phyloP scores from a whole-genome alignment of 2,113 vertebrate species.

The Danionella cerebrum region DNA sequence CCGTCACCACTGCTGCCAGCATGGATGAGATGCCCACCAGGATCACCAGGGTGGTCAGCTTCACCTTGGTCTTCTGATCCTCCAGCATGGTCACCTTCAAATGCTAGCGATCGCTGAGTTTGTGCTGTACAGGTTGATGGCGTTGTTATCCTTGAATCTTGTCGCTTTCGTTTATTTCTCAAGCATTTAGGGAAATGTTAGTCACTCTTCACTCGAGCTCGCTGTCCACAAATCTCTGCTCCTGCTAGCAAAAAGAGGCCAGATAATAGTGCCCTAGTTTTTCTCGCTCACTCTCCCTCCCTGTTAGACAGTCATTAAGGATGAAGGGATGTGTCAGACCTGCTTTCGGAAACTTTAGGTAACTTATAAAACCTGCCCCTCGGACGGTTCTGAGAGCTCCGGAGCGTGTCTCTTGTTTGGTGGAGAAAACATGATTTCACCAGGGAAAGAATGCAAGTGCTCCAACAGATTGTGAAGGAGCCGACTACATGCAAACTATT shows the following conservation, averaged over 20 bases:
- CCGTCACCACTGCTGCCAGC: slow-evolving; percentile 78
- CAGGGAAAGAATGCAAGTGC: no score
- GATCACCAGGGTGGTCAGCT: slow-evolving; percentile 75
- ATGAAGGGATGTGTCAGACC: slow-evolving; percentile 42
- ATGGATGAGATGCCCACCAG: slow-evolving; percentile 78
- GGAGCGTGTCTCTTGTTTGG: no score
- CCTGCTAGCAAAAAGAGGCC: slow-evolving; percentile 54
- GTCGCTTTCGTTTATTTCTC: neutral
- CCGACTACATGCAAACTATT: no score
- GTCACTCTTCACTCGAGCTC: slow-evolving; percentile 28
- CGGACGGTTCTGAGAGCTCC: no score
- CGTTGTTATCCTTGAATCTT: neutral
- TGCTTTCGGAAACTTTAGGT: slow-evolving; percentile 32
- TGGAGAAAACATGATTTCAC: no score
- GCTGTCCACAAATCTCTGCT: slow-evolving; percentile 44
- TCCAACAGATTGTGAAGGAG: no score
- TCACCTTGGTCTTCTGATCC: slow-evolving; percentile 76
- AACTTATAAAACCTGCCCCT: neutral
- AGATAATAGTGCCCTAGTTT: slow-evolving; percentile 70
- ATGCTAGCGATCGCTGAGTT: neutral
- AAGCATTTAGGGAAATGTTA: neutral
- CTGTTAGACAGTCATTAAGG: slow-evolving; percentile 44
- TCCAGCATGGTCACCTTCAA: slow-evolving; percentile 63
- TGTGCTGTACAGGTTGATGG: neutral
- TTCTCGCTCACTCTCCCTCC: slow-evolving; percentile 55